These are phyloP conservation scores for Ctena decussata DNA, from an alignment of 2,888 invertebrate species.

Conservation along the genomic window DNA sequence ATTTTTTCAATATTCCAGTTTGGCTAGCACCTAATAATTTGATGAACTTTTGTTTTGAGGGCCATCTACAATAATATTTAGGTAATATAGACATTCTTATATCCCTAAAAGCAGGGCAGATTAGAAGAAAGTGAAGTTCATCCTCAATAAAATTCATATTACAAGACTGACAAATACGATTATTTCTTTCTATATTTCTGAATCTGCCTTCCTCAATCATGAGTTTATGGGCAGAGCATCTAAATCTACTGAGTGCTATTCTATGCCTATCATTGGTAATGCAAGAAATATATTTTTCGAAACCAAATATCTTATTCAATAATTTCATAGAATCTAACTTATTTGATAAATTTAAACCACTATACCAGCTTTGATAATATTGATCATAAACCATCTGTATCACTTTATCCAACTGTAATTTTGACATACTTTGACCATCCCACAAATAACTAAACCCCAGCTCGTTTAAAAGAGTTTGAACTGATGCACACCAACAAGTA, in stretches of 20 bases:
- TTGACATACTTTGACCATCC: not conserved
- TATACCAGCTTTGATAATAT: not conserved
- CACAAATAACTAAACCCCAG: not conserved
- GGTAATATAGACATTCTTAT: constrained; percentile 1
- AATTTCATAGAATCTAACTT: not conserved
- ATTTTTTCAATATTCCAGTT: not conserved
- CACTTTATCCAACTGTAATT: not conserved
- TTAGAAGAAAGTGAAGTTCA: constrained; percentile 19
- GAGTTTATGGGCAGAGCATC: constrained; percentile 23
- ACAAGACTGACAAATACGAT: constrained; percentile 19
- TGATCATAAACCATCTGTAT: not conserved
- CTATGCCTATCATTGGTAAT: not conserved
- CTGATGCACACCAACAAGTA: not conserved
- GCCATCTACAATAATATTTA: not conserved
- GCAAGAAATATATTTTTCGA: not conserved
- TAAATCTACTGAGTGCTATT: constrained; percentile 20
- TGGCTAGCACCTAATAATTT: not conserved
- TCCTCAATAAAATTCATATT: constrained; percentile 15
- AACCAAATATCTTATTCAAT: not conserved
- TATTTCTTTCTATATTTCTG: constrained; percentile 13
- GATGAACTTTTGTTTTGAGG: not conserved
- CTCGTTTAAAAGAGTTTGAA: not conserved
- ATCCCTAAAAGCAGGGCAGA: constrained; percentile 10
- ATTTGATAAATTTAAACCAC: not conserved
- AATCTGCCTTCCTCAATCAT: constrained; percentile 26